phyloP scores from a whole-genome alignment of 2,113 vertebrate genomes.

The Thalassoma bifasciatum region DNA sequence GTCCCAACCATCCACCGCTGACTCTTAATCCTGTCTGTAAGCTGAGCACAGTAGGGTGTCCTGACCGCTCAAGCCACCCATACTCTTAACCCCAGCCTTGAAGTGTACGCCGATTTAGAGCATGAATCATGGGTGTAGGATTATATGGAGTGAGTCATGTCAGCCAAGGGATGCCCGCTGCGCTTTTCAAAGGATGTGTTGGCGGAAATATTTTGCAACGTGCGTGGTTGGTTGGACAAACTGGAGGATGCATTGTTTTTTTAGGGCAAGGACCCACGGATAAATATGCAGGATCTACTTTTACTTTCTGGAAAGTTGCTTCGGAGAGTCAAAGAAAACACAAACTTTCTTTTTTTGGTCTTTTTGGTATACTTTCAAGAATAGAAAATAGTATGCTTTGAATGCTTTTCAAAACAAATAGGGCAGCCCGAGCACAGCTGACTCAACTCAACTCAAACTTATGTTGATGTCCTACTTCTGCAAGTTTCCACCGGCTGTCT shows the following conservation, averaged over 20 bases:
- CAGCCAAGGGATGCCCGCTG: constrained; percentile 64
- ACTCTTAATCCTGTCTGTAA: constrained; percentile 74
- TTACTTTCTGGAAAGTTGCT: constrained; percentile 13
- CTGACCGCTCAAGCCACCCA: constrained; percentile 70
- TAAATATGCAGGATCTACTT: constrained; percentile 26
- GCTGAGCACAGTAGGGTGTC: constrained; percentile 61
- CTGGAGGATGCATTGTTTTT: constrained; percentile 19
- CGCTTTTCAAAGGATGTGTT: constrained; percentile 58
- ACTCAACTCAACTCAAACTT: no score
- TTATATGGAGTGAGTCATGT: constrained; percentile 70
- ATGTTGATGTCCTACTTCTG: no score
- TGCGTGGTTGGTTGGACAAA: constrained; percentile 31
- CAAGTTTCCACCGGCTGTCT: not conserved
- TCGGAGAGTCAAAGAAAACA: not conserved
- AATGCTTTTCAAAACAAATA: not conserved
- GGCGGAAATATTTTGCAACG: constrained; percentile 40
- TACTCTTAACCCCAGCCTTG: constrained; percentile 69
- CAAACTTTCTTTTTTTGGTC: not conserved
- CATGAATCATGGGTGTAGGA: constrained; percentile 77
- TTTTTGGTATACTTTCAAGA: not conserved
- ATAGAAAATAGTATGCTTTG: not conserved
- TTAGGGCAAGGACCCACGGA: constrained; percentile 14
- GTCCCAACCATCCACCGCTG: constrained; percentile 51
- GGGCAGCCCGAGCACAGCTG: not conserved
- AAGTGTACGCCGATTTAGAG: constrained; percentile 48